Percentiles rank a stretch among this genome's conserved stretches.
Evolutionary conservation across 2,113 vertebrate species (phyloP).

Genomic region (Potamarius usumacintae): DNA sequence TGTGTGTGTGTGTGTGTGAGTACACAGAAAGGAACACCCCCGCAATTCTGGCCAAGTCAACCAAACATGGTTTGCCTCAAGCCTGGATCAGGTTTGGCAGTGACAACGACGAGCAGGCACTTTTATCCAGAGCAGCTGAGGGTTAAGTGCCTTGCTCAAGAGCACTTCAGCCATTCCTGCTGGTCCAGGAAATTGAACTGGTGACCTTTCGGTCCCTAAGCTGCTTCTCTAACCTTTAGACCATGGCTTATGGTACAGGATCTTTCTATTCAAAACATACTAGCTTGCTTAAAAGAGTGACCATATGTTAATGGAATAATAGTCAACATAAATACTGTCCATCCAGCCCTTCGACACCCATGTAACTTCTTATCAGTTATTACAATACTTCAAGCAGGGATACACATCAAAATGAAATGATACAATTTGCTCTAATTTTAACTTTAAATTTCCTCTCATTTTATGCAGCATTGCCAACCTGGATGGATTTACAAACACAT

Average conservation of each 20-base stretch:
- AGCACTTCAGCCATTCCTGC: too few relatives aligned
- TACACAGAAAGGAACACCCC: too few relatives aligned
- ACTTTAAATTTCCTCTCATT: not conserved
- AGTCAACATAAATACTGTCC: not conserved
- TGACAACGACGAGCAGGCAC: too few relatives aligned
- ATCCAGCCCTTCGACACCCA: not conserved
- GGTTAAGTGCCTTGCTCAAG: too few relatives aligned
- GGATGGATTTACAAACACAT: not conserved
- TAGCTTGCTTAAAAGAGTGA: not conserved
- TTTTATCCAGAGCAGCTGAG: too few relatives aligned
- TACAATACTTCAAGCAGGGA: not conserved
- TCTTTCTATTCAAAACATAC: not conserved
- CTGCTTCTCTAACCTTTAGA: too few relatives aligned
- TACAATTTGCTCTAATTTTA: not conserved
- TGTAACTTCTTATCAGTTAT: not conserved
- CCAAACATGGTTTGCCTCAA: too few relatives aligned
- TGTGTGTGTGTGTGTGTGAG: too few relatives aligned
- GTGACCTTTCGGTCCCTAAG: too few relatives aligned
- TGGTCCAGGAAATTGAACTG: too few relatives aligned
- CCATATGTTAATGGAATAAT: not conserved
- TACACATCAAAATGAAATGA: not conserved
- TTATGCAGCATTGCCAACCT: not conserved
- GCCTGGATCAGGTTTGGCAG: too few relatives aligned
- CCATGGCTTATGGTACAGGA: not conserved
- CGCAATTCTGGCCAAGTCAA: too few relatives aligned